Evolutionary conservation across 2,113 vertebrate species (phyloP), one percentile per base, ranked within the genome.

Genomic region (Dromas ardeola): DNA sequence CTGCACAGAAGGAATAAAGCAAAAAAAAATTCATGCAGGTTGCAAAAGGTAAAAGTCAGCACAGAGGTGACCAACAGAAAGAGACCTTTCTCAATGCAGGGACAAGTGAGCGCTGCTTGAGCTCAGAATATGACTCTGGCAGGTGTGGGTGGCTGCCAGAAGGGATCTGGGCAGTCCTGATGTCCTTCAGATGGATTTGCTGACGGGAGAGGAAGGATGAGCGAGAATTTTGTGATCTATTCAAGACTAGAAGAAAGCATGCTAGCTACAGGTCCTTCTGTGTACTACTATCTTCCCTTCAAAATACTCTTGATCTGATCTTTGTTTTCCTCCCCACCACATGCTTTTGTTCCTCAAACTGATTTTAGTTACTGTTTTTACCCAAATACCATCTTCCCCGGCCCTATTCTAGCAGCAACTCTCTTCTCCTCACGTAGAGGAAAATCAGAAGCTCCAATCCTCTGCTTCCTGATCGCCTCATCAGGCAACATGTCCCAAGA

Each of bases 91-190:
- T 43, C 74, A n/a, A 15, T 4, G 43, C 17, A 13, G 67, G 34
- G 55, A 3, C 79, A 50, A 42, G 15, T 0, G 0, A 29, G 19
- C 1, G 15, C 29, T 55, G 38, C 53, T 25, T 1, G 22, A 70
- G 49, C 50, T 63, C 40, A 12, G 36, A 36, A 4, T 29, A 55
- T 10, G 32, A 26, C 50, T 34, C 61, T 88, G 80, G 70, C 50
- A 58, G 85, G 12, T 52, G 40, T 52, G 88, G 55, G 66, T 34
- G 50, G 40, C 84, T 91, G 56, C 67, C 40, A 59, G 26, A 59
- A 77, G 62, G 66, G 42, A 9, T n/a, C 45, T 66, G 79, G 79
- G 34, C 65, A 43, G 40, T 47, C 27, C 61, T 55, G 70, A 30
- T 15, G 12, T 11, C 5, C 50, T 66, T 36, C 21, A 25, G 12